Percentiles rank a stretch among this genome's conserved stretches.
Conservation (phyloP, 2,797 vertebrate genomes). For the Eidolon dupreanum region DNA sequence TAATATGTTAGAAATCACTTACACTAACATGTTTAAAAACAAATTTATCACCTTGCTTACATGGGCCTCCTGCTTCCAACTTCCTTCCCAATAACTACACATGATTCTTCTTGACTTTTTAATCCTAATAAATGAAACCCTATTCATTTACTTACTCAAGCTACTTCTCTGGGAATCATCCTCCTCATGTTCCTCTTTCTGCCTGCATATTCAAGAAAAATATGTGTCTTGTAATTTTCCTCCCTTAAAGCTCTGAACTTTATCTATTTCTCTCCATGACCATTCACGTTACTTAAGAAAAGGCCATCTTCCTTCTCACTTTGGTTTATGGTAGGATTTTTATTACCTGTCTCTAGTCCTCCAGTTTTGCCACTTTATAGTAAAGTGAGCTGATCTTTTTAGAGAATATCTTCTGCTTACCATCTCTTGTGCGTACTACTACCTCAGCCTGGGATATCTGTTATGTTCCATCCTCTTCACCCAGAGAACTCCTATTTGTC, state of each 20-base stretch:
- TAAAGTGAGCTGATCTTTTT: background rate
- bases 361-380: background rate
- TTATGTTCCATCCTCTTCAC: background rate
- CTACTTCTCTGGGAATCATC: background rate
- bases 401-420: background rate
- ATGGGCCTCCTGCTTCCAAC: rapidly evolving
- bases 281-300: background rate
- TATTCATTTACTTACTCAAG: background rate
- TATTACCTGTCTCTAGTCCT: background rate
- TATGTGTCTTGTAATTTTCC: background rate
- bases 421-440: background rate
- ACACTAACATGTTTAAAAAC: background rate
- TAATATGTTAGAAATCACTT: background rate
- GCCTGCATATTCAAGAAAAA: background rate
- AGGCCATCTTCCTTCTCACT: background rate
- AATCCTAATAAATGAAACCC: background rate
- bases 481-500: background rate
- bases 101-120: background rate
- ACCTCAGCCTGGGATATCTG: background rate
- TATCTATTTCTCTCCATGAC: background rate
- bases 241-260: background rate
- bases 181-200: background rate
- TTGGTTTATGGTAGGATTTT: background rate
- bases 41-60: background rate
- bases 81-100: background rate